phyloP scores from a whole-genome alignment of 2,797 vertebrate species.

The Clamator glandarius region DNA sequence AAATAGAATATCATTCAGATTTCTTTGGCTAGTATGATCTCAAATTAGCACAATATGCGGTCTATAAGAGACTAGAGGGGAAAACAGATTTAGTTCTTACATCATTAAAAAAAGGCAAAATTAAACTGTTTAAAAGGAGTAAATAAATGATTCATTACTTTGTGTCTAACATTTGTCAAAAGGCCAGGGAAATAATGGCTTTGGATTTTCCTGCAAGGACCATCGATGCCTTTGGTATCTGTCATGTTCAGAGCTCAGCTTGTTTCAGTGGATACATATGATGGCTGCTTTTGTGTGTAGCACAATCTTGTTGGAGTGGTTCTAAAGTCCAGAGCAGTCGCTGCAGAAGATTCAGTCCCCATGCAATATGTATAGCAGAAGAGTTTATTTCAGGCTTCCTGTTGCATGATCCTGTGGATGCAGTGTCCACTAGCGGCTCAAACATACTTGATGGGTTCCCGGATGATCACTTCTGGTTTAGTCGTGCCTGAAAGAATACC shows the following conservation, averaged over 20 bases:
- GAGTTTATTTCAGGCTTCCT: not conserved
- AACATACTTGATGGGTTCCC: not conserved
- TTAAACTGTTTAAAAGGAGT: slow-evolving; percentile 17
- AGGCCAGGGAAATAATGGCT: not conserved
- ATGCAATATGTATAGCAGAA: not conserved
- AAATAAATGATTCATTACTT: slow-evolving; percentile 31
- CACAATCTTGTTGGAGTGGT: not conserved
- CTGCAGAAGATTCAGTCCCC: not conserved
- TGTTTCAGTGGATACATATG: not conserved
- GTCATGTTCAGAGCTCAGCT: not conserved
- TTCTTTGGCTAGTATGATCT: slow-evolving; percentile 21
- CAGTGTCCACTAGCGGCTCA: not conserved
- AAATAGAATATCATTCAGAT: not conserved
- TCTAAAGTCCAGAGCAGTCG: not conserved
- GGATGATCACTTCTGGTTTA: not conserved
- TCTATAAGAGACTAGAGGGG: not conserved
- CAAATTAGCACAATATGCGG: slow-evolving; percentile 22
- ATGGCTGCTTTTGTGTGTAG: not conserved
- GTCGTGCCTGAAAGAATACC: not conserved
- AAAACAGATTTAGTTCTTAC: not conserved
- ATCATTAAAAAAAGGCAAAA: slow-evolving; percentile 26
- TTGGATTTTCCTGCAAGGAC: not conserved
- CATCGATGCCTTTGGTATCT: not conserved
- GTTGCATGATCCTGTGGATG: not conserved
- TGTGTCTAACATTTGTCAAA: slow-evolving; percentile 10